Evolutionary conservation across 2,113 vertebrate genomes (phyloP).

Genomic region (Solenodon paradoxus): DNA sequence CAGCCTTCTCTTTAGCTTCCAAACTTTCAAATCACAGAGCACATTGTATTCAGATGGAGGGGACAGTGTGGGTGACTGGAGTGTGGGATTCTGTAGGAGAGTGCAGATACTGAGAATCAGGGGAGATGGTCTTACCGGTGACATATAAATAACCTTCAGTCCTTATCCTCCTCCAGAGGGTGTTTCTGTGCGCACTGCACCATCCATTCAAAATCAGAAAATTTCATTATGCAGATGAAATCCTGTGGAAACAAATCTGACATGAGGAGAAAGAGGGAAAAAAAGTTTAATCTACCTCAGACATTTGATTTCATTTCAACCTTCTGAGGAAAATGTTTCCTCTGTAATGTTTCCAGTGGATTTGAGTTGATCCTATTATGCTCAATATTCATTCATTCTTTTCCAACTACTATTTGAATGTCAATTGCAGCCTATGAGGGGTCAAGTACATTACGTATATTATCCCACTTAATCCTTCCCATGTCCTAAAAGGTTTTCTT

Average conservation of each 20-base stretch:
- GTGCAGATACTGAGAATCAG: background rate
- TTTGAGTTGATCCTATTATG: constrained; percentile 57
- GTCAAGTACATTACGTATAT: background rate
- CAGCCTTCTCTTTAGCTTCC: background rate
- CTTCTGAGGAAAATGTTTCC: constrained; percentile 53
- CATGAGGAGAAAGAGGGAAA: background rate
- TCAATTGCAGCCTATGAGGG: background rate
- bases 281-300: constrained; percentile 41
- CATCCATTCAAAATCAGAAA: constrained; percentile 19
- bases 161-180: background rate
- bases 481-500: background rate
- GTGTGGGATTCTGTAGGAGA: background rate
- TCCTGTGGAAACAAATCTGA: constrained; percentile 56
- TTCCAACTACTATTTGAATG: background rate
- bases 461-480: background rate
- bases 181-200: background rate
- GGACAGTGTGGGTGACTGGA: background rate
- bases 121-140: background rate
- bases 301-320: constrained; percentile 58
- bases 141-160: constrained; percentile 34
- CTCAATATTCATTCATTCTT: background rate
- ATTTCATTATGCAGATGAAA: constrained; percentile 63
- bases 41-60: background rate
- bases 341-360: constrained; percentile 30
- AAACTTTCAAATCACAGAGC: background rate